phyloP scores from a whole-genome alignment of 2,888 invertebrate genomes.

The Maniola hyperantus region DNA sequence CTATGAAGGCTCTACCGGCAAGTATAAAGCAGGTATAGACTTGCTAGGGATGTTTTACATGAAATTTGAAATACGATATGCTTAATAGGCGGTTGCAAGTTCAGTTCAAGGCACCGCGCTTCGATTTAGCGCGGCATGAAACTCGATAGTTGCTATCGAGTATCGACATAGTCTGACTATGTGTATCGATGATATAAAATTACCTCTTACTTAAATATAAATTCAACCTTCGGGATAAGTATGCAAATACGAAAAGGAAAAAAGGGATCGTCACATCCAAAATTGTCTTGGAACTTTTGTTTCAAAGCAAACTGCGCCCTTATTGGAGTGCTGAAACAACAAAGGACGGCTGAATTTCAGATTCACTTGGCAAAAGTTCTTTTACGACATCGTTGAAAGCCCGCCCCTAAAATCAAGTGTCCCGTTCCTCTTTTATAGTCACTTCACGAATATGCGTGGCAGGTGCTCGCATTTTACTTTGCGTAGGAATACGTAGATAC shows the following conservation, averaged over 20 bases:
- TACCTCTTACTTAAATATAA: not conserved
- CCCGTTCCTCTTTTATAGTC: conserved; percentile 14
- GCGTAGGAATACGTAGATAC: too few species aligned
- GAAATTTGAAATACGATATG: not conserved
- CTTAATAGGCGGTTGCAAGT: not conserved
- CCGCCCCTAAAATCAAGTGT: conserved; percentile 23
- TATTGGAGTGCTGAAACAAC: conserved; percentile 23
- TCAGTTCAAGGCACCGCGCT: not conserved
- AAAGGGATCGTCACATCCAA: conserved; percentile 4
- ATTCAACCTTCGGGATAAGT: not conserved
- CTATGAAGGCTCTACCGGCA: too few species aligned
- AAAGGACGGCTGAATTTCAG: conserved; percentile 17
- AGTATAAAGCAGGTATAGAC: too few species aligned
- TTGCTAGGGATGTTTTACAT: too few species aligned
- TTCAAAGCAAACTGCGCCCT: conserved; percentile 12
- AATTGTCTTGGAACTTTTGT: conserved; percentile 2
- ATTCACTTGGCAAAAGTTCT: conserved; percentile 21
- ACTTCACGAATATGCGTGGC: conserved; percentile 12
- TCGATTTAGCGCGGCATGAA: not conserved
- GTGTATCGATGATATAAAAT: conserved; percentile 1
- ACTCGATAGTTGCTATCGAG: not conserved
- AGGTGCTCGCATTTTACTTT: not conserved
- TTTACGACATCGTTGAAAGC: conserved; percentile 15
- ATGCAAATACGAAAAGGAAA: conserved; percentile 11
- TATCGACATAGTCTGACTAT: too few species aligned